Evolutionary conservation across 2,113 vertebrate species (phyloP).

Genomic region (Lonchura striata): DNA sequence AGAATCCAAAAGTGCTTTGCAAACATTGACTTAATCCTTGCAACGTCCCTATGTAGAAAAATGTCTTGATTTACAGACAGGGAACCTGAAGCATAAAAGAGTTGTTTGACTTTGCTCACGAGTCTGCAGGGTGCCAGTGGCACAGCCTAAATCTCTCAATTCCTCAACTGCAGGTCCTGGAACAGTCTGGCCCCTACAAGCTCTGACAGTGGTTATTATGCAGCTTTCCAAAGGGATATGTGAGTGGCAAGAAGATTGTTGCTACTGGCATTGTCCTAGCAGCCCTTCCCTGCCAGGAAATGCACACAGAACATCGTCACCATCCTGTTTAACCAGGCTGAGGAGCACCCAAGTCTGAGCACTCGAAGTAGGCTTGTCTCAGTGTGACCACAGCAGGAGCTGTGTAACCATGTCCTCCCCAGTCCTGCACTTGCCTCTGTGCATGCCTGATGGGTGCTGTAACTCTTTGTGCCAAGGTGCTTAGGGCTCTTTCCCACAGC

Average conservation of each 20-base stretch:
- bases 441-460: not conserved
- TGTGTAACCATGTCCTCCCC: not conserved
- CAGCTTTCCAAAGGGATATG: constrained; percentile 19
- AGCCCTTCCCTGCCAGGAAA: not conserved
- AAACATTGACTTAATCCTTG: constrained; percentile 51
- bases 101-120: not conserved
- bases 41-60: not conserved
- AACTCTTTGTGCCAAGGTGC: not conserved
- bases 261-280: constrained; percentile 24
- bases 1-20: constrained; percentile 35
- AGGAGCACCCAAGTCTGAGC: not conserved
- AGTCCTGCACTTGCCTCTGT: not conserved
- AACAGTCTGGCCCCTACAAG: not conserved
- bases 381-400: not conserved
- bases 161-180: not conserved
- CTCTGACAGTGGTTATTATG: not conserved
- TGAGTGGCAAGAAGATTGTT: constrained; percentile 7
- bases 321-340: not conserved
- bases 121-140: not conserved
- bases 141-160: not conserved
- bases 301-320: not conserved
- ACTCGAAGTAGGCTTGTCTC: not conserved
- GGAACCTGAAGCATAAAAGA: not conserved
- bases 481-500: constrained; percentile 56
- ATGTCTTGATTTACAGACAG: not conserved